phyloP scores from a whole-genome alignment of 2,797 vertebrate genomes.

The Prionace glauca region DNA sequence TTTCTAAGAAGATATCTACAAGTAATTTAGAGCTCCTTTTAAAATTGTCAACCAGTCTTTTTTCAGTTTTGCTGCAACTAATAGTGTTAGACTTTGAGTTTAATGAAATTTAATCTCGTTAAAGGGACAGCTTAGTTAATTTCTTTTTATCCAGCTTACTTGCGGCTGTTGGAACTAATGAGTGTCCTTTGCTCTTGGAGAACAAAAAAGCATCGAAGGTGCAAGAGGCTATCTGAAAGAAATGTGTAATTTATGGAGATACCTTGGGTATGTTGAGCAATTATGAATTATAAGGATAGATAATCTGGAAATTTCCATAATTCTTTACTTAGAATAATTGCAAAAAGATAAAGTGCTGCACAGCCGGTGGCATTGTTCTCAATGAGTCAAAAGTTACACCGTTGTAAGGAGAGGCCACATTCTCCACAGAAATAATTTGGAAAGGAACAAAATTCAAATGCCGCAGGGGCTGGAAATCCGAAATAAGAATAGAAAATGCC shows the following conservation, averaged over 20 bases:
- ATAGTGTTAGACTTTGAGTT: constrained; percentile 61
- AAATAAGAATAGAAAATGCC: not conserved
- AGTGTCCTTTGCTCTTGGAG: constrained; percentile 59
- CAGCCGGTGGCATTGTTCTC: not conserved
- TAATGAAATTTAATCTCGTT: constrained; percentile 74
- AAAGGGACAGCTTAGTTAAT: constrained; percentile 57
- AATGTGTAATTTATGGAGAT: constrained; percentile 29
- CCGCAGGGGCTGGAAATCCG: not conserved
- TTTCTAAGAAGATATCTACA: not conserved
- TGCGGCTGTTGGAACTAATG: constrained; percentile 66
- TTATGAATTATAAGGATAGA: constrained; percentile 7
- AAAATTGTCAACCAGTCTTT: not conserved
- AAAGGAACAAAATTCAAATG: not conserved
- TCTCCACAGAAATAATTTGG: not conserved
- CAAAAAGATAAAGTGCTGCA: not conserved
- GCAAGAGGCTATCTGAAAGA: not conserved
- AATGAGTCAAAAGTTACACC: not conserved
- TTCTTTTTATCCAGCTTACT: constrained; percentile 67
- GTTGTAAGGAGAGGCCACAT: not conserved
- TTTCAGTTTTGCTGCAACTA: constrained; percentile 61
- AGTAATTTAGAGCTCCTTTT: constrained; percentile 4
- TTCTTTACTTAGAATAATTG: constrained; percentile 25
- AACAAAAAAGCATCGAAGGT: constrained; percentile 22
- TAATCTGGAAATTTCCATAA: constrained; percentile 3
- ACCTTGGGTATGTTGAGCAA: not conserved